Percentiles rank a stretch among this genome's conserved stretches.
phyloP scores from a whole-genome alignment of 2,888 invertebrate genomes.

The Hedychridium roseum region DNA sequence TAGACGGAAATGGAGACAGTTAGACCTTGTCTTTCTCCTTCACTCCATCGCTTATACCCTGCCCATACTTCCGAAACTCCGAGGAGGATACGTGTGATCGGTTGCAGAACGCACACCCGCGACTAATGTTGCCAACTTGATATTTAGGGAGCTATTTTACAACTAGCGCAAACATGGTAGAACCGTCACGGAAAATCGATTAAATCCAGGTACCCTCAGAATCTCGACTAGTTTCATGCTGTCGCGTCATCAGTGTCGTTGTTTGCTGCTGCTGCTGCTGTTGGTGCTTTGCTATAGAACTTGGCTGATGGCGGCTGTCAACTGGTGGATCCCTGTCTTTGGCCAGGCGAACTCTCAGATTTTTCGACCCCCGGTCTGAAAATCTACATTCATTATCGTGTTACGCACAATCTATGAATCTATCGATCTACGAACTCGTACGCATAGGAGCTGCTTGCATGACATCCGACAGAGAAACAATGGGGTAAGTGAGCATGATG shows the following conservation, averaged over 20 bases:
- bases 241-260: conserved; percentile 45
- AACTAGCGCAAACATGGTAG: conserved; percentile 12
- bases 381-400: conserved; percentile 15
- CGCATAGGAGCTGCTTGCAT: conserved; percentile 63
- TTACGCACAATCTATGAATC: too few relatives aligned
- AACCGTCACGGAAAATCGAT: conserved; percentile 49
- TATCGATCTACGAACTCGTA: conserved; percentile 46
- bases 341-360: conserved; percentile 20
- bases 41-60: too few relatives aligned
- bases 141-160: neutral
- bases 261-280: too few relatives aligned
- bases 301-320: conserved; percentile 57
- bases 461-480: conserved; percentile 83
- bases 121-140: conserved; percentile 13
- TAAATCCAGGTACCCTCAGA: conserved; percentile 48
- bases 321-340: conserved; percentile 45
- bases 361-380: conserved; percentile 9
- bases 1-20: too few relatives aligned
- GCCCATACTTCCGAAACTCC: too few relatives aligned
- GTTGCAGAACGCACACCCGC: neutral
- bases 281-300: conserved; percentile 36
- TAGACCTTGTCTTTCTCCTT: conserved; percentile 24
- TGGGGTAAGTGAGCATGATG: conserved; percentile 73
- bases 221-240: conserved; percentile 47
- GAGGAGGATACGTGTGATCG: too few relatives aligned